Evolutionary conservation across 2,113 vertebrate genomes (phyloP).

Genomic region (Notothenia coriiceps): DNA sequence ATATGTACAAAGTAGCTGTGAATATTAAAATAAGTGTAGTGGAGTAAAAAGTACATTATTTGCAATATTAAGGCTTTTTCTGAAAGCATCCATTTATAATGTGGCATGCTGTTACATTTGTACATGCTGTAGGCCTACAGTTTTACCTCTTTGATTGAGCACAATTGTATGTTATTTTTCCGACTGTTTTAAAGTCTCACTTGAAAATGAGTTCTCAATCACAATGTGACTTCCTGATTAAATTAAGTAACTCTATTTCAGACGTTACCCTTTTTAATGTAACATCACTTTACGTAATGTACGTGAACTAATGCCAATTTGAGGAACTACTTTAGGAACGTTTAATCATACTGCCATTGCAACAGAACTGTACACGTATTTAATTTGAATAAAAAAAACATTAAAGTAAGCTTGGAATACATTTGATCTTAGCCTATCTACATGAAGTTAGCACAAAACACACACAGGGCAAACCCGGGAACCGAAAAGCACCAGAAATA

Average conservation of each 20-base stretch:
- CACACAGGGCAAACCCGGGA: not conserved
- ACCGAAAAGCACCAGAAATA: not conserved
- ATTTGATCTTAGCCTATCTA: not conserved
- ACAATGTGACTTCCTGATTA: no score
- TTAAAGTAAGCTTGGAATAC: fast-evolving
- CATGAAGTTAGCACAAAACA: not conserved
- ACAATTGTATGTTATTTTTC: no score
- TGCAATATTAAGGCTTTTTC: no score
- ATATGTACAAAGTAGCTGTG: no score
- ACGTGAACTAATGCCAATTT: not conserved
- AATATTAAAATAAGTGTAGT: no score
- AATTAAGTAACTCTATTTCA: not conserved
- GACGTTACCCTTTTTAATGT: not conserved
- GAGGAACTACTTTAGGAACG: not conserved
- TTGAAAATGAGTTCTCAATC: no score
- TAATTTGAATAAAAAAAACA: not conserved
- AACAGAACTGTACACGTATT: not conserved
- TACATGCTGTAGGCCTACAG: no score
- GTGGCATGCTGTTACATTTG: no score
- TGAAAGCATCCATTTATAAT: no score
- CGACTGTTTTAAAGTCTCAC: no score
- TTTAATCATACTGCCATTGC: not conserved
- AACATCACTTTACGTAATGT: not conserved
- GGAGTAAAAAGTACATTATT: no score
- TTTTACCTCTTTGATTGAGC: no score